A percentile compares a stretch with the other conserved stretches of the same genome.
Conservation (phyloP, 2,797 vertebrate genomes). For the Hippopotamyrus pictus region DNA sequence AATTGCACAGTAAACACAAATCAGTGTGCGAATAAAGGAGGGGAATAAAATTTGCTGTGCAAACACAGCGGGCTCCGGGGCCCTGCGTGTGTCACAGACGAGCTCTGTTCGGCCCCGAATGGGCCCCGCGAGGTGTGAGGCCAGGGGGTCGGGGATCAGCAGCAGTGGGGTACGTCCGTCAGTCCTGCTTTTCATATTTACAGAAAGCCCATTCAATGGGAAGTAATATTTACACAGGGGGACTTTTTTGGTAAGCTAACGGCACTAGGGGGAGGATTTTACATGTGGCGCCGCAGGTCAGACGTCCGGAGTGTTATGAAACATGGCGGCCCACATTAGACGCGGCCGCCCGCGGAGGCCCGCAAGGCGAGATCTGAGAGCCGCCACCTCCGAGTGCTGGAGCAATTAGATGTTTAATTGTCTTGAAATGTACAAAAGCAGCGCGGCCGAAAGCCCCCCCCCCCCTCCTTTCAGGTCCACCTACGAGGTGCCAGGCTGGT, state of each 20-base stretch:
- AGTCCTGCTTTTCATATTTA: constrained; percentile 46
- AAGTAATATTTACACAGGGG: constrained; percentile 50
- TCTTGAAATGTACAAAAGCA: neutral
- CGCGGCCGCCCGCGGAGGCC: neutral
- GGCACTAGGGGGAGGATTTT: constrained; percentile 36
- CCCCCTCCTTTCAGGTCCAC: neutral
- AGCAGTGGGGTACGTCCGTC: constrained; percentile 50
- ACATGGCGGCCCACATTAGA: neutral
- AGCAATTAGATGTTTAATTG: constrained; percentile 5
- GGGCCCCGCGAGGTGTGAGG: constrained; percentile 47
- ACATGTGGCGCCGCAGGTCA: constrained; percentile 20
- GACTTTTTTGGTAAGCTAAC: constrained; percentile 33
- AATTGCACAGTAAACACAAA: neutral
- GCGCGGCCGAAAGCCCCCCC: neutral
- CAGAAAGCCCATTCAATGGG: constrained; percentile 36
- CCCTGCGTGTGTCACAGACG: constrained; percentile 47
- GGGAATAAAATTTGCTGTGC: constrained; percentile 60
- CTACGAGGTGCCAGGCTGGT: neutral
- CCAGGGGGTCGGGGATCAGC: constrained; percentile 30
- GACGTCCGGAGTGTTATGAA: neutral
- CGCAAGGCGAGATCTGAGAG: constrained; percentile 6
- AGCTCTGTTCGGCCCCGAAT: constrained; percentile 47
- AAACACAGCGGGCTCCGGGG: constrained; percentile 49
- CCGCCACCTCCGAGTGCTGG: neutral
- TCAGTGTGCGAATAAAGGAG: neutral